Conservation (phyloP, 1,140 invertebrate species). For the Halesus radiatus region DNA sequence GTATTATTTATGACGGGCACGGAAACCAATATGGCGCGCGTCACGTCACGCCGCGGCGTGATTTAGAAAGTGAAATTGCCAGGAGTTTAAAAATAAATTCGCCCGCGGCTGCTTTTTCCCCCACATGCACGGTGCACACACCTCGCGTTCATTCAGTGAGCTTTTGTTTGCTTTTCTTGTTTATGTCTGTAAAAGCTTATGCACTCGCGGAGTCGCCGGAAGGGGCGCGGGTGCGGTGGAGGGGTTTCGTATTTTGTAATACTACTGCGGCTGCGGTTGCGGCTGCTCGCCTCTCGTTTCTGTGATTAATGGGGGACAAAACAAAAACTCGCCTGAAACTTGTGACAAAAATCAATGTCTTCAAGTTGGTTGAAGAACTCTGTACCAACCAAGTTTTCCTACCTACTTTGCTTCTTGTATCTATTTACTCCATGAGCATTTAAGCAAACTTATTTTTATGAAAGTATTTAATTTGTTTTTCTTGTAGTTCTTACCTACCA, state of each 20-base stretch:
- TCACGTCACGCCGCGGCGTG: not conserved
- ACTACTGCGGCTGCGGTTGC: not conserved
- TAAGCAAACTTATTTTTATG: no score
- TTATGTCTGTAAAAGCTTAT: not conserved
- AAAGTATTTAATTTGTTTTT: no score
- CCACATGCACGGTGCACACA: not conserved
- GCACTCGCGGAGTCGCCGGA: not conserved
- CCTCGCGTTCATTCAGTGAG: conserved; percentile 11
- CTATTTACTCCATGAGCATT: no score
- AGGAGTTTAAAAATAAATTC: conserved; percentile 8
- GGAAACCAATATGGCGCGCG: conserved; percentile 4
- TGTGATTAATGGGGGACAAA: not conserved
- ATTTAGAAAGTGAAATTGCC: conserved; percentile 15
- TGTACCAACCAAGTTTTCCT: no score
- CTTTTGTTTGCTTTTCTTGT: not conserved
- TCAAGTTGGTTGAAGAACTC: no score
- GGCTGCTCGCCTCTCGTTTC: not conserved
- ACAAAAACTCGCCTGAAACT: no score
- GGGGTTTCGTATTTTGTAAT: not conserved
- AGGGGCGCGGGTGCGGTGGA: no score
- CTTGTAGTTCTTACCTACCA: no score
- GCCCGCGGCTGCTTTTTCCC: not conserved
- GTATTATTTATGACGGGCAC: not conserved
- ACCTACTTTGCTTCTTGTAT: no score
- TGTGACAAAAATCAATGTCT: no score